These are phyloP conservation scores for Mareca penelope DNA, from an alignment of 2,797 vertebrate species.

Conservation along the genomic window DNA sequence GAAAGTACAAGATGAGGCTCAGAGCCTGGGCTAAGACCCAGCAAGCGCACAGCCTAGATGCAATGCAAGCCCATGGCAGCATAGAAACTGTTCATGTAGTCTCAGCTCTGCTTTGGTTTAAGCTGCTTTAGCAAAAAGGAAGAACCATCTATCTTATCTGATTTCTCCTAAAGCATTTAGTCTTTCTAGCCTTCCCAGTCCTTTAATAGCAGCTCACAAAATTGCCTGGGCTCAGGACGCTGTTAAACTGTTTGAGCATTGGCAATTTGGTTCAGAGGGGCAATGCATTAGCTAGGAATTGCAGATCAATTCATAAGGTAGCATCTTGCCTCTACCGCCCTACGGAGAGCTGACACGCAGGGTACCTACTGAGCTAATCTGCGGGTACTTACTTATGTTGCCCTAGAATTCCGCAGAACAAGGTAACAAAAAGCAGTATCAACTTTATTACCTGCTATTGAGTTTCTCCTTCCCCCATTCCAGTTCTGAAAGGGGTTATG, in stretches of 20 bases:
- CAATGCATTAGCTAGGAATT: neutral
- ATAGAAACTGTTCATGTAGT: neutral
- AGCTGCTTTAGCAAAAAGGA: neutral
- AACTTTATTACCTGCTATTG: neutral
- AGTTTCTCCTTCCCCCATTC: neutral
- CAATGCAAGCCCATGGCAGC: neutral
- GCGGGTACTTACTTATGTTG: neutral
- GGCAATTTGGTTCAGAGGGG: neutral
- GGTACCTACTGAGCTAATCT: neutral
- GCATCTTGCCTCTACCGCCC: neutral
- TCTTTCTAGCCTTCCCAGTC: neutral
- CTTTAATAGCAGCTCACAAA: neutral
- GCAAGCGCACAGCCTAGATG: neutral
- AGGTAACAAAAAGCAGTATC: neutral
- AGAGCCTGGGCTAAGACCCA: neutral
- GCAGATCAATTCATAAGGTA: neutral
- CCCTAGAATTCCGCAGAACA: neutral
- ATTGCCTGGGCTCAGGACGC: neutral
- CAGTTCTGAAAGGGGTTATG: neutral
- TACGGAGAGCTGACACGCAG: neutral
- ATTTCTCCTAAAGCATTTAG: neutral
- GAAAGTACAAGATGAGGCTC: neutral
- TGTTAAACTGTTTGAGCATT: neutral
- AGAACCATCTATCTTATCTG: neutral
- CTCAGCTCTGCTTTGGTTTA: neutral